Evolutionary conservation across 2,797 vertebrate genomes (phyloP), one percentile per base, ranked within the genome.

Genomic region (Enteromius unitaeniatus): DNA sequence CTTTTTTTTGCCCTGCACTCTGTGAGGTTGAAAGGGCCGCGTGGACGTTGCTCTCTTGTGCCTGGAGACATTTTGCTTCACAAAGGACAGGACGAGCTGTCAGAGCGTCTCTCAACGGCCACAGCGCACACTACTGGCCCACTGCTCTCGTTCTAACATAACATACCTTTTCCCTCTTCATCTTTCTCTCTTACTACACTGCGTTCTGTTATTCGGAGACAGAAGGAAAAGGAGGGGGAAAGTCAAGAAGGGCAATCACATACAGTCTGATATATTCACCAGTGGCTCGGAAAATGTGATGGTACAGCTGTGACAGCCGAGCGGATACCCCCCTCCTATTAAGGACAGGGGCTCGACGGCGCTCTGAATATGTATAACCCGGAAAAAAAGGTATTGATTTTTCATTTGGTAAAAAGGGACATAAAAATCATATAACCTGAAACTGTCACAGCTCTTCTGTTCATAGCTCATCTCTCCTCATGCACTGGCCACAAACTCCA

Each of bases 381-480:
- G 94, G 96, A 76, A 58, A 76, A 64, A 97, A 97, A 64, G 94
- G 91, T 97, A 99, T 99, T 97, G 97, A 99, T 99, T 98, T 97
- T 97, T 98, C 95, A 98, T 98, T 96, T 93, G 94, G 94, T 93
- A 93, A 96, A 90, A 90, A 86, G 90, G 89, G 90, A 92, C 89
- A 93, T 89, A 94, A 93, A 97, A 98, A 96, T 97, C 95, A 94
- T 96, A 96, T 97, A 97, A 97, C 96, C 97, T 96, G 96, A 97
- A 99, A 98, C 97, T 97, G 97, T 99, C 97, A 99, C 95, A 97
- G 95, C 95, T 95, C 95, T 96, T 97, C 96, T 97, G 97, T 97
- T 97, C 97, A 97, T 96, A 97, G 96, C 96, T 97, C 96, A 96
- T 97, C 97, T 96, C 96, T 97, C 95, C 95, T 94, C 93, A 90